Base-by-base conservation (phyloP, 2,113 vertebrate genomes). In the Gnathonemus longibarbis region DNA sequence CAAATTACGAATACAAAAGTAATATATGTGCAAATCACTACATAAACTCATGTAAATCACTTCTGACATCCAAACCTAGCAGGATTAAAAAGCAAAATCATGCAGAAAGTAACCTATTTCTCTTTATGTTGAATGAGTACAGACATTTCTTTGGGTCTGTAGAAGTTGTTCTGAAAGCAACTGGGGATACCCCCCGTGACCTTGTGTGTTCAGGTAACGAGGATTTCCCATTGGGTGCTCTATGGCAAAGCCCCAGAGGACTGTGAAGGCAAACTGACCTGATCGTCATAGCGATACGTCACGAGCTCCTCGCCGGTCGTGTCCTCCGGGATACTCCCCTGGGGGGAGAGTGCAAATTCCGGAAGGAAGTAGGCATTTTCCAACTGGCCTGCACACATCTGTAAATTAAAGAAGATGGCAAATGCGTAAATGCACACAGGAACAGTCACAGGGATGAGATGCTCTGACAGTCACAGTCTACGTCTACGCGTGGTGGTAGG, bases 271-370 rank as follows among this genome's bases (percentile, higher is more conserved):
- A 13, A 8, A 93, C 96, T 93, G 91, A 97, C 97, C 97, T 98
- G 98, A 92, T 98, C 98, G 1, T 98, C 97, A 0, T 96, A 97
- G 88, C 96, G 97, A 90, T 97, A 99, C 0, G 97, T 98, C 62
- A 98, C 96, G 91, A 97, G 96, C 91, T 97, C 97, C 10, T 99
- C 98, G 86, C 97, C 97, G 0, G 97, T 97, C 0, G 97, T 96
- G 0, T 98, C 97, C 93, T 99, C 97, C 83, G 98, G 96, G 91
- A 98, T 98, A 92, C 97, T 98, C 90, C 98, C 98, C 94, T 98
- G 97, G 2, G 97, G 97, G n/a, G 97, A 98, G 62, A 99, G 97
- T 0, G 97, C 97, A 89, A 98, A 99, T 95, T 99, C 98, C 0
- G 97, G 98, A 91, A 99, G 94, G 94, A 98, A 99, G 93, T 97